Evolutionary conservation across 1,140 invertebrate species (phyloP).

Genomic region (Hycleus phaleratus): DNA sequence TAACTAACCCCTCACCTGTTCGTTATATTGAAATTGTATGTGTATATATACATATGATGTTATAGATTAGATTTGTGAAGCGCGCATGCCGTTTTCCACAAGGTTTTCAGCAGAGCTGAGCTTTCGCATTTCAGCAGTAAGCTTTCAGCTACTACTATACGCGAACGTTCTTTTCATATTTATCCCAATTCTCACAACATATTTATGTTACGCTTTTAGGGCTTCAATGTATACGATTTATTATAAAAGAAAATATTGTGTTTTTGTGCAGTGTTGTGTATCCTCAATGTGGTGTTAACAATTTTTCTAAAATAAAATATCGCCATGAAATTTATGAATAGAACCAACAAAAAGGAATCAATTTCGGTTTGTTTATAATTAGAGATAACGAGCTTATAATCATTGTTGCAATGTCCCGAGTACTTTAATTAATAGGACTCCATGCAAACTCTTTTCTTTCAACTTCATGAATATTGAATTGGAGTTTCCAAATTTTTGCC

Average conservation of each 20-base stretch:
- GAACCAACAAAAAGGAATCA: no score
- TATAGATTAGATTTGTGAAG: conserved; percentile 38
- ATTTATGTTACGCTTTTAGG: no score
- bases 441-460: conserved; percentile 11
- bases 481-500: background rate
- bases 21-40: conserved; percentile 21
- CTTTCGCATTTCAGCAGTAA: conserved; percentile 22
- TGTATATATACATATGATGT: conserved; percentile 29
- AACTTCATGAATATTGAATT: conserved; percentile 19
- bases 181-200: background rate
- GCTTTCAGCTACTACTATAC: conserved; percentile 16
- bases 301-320: no score
- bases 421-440: background rate
- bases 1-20: conserved; percentile 10
- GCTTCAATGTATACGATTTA: no score
- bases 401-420: no score
- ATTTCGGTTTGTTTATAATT: no score
- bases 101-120: conserved; percentile 21
- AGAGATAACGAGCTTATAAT: no score
- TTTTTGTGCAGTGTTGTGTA: no score
- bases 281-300: no score
- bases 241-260: no score
- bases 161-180: conserved; percentile 10
- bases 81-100: conserved; percentile 37
- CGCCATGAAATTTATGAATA: no score